Evolutionary conservation across 2,797 vertebrate species (phyloP).

Genomic region (Lateolabrax maculatus): DNA sequence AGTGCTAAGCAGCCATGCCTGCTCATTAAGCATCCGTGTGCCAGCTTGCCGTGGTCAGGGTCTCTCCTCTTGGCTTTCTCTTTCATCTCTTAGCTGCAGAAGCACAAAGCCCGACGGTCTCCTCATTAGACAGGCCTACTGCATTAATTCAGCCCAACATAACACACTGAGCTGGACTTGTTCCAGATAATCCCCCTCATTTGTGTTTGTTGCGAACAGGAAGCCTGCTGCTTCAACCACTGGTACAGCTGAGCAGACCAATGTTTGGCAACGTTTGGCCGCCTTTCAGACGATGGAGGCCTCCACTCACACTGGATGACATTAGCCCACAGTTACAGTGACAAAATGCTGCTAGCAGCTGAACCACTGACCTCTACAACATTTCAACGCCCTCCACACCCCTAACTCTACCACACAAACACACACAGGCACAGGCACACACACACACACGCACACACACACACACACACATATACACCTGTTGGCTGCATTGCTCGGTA

Average conservation of each 20-base stretch:
- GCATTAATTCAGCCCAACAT: slow-evolving; percentile 74
- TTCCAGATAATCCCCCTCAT: slow-evolving; percentile 66
- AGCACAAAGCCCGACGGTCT: slow-evolving; percentile 70
- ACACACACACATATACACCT: slow-evolving; percentile 11
- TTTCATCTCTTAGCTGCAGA: slow-evolving; percentile 76
- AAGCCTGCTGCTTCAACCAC: slow-evolving; percentile 38
- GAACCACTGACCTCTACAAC: slow-evolving; percentile 35
- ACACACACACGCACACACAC: slow-evolving; percentile 9
- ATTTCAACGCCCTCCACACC: slow-evolving; percentile 24
- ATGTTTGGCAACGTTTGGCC: slow-evolving; percentile 44
- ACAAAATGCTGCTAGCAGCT: slow-evolving; percentile 42
- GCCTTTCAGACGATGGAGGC: slow-evolving; percentile 47
- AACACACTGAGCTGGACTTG: slow-evolving; percentile 63
- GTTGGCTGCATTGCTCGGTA: background rate
- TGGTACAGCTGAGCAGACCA: slow-evolving; percentile 37
- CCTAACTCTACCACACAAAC: slow-evolving; percentile 10
- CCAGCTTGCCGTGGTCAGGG: slow-evolving; percentile 68
- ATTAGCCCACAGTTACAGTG: slow-evolving; percentile 27
- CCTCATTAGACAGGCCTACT: slow-evolving; percentile 79
- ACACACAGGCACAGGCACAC: slow-evolving; percentile 8
- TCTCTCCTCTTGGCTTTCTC: slow-evolving; percentile 69
- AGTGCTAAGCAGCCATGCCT: slow-evolving; percentile 64
- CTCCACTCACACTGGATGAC: slow-evolving; percentile 33
- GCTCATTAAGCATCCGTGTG: slow-evolving; percentile 72
- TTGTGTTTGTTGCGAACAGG: slow-evolving; percentile 51